Base-by-base conservation (phyloP, 2,888 invertebrate genomes). In the Drosophila colorata region DNA sequence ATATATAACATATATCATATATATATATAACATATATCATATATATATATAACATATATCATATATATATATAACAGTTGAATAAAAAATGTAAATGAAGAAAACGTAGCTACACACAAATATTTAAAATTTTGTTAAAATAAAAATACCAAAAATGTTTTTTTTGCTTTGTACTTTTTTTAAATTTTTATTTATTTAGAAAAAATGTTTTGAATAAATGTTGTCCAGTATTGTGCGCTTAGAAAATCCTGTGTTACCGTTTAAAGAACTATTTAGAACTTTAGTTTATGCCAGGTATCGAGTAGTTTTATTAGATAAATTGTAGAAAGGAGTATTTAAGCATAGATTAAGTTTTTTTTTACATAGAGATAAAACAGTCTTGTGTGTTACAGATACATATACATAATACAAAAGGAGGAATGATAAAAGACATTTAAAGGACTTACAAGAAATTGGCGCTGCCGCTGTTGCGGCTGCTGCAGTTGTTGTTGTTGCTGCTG, bases 381-480 rank as follows among this genome's bases (percentile, higher is more conserved):
- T 66, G 40, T 43, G 63, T 40, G 40, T 55, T 49, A 55, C 49
- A 55, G 1, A 49, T 14, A 16, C 23, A 28, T 28, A 48, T 46
- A 69, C 56, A 63, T 59, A 46, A 65, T 43, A 47, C 25, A 61
- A 44, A 55, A 49, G 23, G 11, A 38, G n/a, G 41, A 28, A 66
- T 60, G 57, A 44, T 51, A 23, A 53, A 48, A 67, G 41, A 67
- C 68, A 71, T 74, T 66, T 56, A 47, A 66, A 52, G 84, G 88
- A 92, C 92, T 92, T 92, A 92, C 92, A 92, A 91, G 91, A 92
- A 91, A 92, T 91, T 88, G 91, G 91, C 85, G 92, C 83, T 82
- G 91, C 88, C 80, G 90, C 76, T 72, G 87, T 65, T 73, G 84
- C 73, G 61, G 61, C 71, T 56, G 76, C 44, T 28, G 53, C 20